These are phyloP conservation scores for Epinotia ramella DNA, from an alignment of 2,888 invertebrate species.

Conservation along the genomic window DNA sequence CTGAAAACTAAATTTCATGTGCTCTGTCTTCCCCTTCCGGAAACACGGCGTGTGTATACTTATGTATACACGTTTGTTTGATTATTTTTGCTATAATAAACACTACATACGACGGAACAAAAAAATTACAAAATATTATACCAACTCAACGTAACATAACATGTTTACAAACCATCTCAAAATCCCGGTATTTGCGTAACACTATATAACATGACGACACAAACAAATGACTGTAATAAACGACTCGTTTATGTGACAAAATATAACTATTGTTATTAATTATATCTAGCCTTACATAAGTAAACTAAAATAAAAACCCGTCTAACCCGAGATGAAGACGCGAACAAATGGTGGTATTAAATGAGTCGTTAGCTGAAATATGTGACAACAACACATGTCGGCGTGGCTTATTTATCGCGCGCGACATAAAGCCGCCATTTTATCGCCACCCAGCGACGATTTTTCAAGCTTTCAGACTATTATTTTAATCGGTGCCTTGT, in stretches of 20 bases:
- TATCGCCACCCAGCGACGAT: slow-evolving; percentile 61
- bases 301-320: slow-evolving; percentile 34
- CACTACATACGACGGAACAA: not conserved
- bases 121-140: not conserved
- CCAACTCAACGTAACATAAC: no score
- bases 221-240: slow-evolving; percentile 23
- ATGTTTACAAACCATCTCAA: slow-evolving; percentile 3
- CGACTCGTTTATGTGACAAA: slow-evolving; percentile 26
- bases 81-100: not conserved
- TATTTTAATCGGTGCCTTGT: slow-evolving; percentile 60
- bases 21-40: no score
- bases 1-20: no score
- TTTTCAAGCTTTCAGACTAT: slow-evolving; percentile 63
- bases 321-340: slow-evolving; percentile 46
- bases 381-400: slow-evolving; percentile 77
- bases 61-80: no score
- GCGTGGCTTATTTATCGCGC: slow-evolving; percentile 65
- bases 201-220: not conserved
- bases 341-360: slow-evolving; percentile 74
- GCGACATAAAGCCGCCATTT: slow-evolving; percentile 61
- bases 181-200: not conserved
- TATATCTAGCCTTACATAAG: slow-evolving; percentile 22
- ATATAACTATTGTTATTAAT: slow-evolving; percentile 35
- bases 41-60: no score
- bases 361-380: slow-evolving; percentile 74